Conservation (phyloP, 2,888 invertebrate genomes). For the Philopedon plagiatum region DNA sequence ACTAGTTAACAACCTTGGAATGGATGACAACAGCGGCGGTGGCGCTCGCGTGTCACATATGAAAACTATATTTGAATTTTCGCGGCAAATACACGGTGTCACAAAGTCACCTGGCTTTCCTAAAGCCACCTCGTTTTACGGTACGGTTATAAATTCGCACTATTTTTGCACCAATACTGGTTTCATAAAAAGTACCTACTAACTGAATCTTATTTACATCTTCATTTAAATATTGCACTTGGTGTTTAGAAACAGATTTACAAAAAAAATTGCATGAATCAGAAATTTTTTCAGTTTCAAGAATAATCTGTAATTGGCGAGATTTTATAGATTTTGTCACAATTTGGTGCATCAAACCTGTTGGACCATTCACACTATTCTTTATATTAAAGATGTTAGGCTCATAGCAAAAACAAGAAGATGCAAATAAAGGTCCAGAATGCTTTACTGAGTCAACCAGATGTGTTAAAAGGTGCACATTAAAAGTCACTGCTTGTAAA, state of each 20-base stretch:
- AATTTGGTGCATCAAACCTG: background rate
- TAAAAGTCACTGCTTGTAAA: background rate
- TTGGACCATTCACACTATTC: background rate
- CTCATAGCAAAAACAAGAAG: background rate
- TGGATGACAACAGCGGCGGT: background rate
- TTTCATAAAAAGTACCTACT: no score
- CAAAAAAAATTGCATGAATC: no score
- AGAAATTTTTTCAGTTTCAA: no score
- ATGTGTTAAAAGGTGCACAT: background rate
- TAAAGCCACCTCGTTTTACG: background rate
- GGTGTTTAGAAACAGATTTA: no score
- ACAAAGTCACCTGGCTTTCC: background rate
- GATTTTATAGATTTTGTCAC: background rate
- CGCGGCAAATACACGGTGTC: slow-evolving; percentile 1
- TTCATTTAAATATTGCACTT: no score
- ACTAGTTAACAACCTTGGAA: background rate
- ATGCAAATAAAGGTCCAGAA: background rate
- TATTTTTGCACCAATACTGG: no score
- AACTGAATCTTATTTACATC: no score
- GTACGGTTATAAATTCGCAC: no score
- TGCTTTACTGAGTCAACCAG: background rate
- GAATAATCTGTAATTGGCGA: no score
- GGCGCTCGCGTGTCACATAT: background rate
- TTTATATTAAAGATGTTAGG: background rate
- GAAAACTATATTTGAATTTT: background rate